Evolutionary conservation across 2,113 vertebrate genomes (phyloP).

Genomic region (Salvelinus namaycush): DNA sequence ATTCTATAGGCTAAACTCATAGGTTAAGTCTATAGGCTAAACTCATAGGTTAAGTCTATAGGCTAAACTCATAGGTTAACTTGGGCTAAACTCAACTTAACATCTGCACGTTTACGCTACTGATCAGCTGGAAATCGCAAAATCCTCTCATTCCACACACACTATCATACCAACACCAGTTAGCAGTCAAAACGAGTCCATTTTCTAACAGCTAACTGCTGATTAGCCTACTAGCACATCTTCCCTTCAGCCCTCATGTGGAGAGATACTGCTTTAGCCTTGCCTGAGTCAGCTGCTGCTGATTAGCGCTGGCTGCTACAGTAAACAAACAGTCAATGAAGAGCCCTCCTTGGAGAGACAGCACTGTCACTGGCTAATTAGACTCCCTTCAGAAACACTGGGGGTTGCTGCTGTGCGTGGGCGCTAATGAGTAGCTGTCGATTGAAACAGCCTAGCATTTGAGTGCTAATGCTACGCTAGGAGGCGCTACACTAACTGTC

Average conservation of each 20-base stretch:
- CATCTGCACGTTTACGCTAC: no score
- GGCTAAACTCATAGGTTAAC: no score
- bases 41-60: no score
- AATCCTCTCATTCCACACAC: background rate
- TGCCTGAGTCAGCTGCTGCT: conserved; percentile 27
- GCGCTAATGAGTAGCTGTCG: conserved; percentile 42
- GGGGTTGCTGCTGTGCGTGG: background rate
- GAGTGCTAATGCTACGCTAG: conserved; percentile 9
- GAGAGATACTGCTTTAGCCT: conserved; percentile 54
- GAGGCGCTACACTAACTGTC: conserved; percentile 14
- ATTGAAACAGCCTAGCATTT: conserved; percentile 25
- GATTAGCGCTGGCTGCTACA: conserved; percentile 57
- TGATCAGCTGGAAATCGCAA: no score
- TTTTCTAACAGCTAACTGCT: conserved; percentile 31
- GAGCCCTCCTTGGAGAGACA: conserved; percentile 51
- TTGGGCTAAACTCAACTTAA: no score
- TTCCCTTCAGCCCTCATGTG: conserved; percentile 57
- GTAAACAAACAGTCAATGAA: conserved; percentile 66
- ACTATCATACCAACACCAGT: background rate
- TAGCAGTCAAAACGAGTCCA: conserved; percentile 29
- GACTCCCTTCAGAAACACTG: conserved; percentile 51
- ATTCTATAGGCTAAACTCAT: conserved; percentile 38
- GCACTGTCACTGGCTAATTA: conserved; percentile 56
- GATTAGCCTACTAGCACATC: conserved; percentile 61
- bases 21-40: no score